Evolutionary conservation across 2,797 vertebrate genomes (phyloP), one percentile per base, ranked within the genome.

Genomic region (Oceanodroma leucorhoa): DNA sequence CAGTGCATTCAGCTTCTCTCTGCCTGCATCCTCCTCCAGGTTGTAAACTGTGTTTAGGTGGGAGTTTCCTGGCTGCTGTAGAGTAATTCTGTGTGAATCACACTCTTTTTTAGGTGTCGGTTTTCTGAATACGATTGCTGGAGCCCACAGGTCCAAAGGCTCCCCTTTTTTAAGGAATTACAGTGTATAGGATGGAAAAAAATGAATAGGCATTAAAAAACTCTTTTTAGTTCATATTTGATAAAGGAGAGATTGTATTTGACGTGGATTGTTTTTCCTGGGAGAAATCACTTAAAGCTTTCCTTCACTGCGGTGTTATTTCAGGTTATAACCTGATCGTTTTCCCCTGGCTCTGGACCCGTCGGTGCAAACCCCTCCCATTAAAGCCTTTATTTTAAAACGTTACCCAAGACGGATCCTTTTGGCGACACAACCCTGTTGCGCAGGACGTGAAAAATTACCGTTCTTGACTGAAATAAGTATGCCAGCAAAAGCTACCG

Each of bases 401-500:
- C 7, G 10, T 14, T 11, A 0, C 6, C 10, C 2, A 16, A 54
- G 57, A 2, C 13, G 36, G 11, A 34, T 22, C 71, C 58, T 36
- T n/a, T 17, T 1, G 0, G 43, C 27, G 46, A 19, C 83, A 51
- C 43, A 51, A 3, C 41, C 32, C 34, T 41, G 15, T 43, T 24
- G 38, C 50, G 14, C 43, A 19, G 55, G 38, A 18, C 1, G 2
- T 20, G 32, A 29, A 34, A 51, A 64, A n/a, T 64, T 4, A 7
- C 50, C 2, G 0, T 51, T 45, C 17, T 14, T 19, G 8, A 10
- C n/a, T 3, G 3, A 67, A 43, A 22, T 21, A n/a, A 12, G 6
- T 2, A 0, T 0, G 4, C 24, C 30, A 3, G 60, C 69, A 19
- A 18, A 27, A 48, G 29, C 40, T 21, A 3, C 34, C 5, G 1